Base-by-base conservation (phyloP, 2,888 invertebrate genomes). In the Callinectes sapidus region DNA sequence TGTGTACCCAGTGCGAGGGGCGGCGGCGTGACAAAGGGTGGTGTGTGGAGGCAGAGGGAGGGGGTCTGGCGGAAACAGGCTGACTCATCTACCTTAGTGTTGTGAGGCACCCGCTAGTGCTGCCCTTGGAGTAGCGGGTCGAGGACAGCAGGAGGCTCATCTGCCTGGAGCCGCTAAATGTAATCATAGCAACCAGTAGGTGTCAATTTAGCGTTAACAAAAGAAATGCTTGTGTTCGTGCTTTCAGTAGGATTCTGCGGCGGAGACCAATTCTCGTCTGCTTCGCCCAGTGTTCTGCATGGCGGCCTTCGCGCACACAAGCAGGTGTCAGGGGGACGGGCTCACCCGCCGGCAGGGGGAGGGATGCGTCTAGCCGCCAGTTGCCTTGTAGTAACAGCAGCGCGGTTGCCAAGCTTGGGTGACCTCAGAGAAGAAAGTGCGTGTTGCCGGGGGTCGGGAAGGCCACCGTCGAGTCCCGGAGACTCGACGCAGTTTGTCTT, bases 351-450 rank as follows among this genome's bases (percentile, higher is more conserved):
- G 81, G 81, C 35, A 35, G 81, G 35, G 81, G 81, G 81, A 81
- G 81, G 81, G 81, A 81, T 81, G 81, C 81, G 81, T 81, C 81
- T 81, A 81, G 81, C 81, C 81, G 81, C 81, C 81, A 81, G 81
- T 81, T 81, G 81, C 81, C 81, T 81, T 81, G 81, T 81, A 81
- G 81, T 81, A 81, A 81, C 81, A 81, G 81, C 71, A 35, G 81
- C 81, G 81, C 81, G 35, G 81, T 81, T 81, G 81, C 81, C 81
- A 81, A 81, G 71, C 71, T 77, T 77, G 71, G 28, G n/a, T 77
- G 71, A 77, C 71, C 71, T 77, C 71, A 77, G 28, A 28, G 81
- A 81, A 81, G 81, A 81, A 81, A 81, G 81, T 81, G 81, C 81
- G 81, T 81, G 81, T 81, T 81, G 81, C 35, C 81, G 81, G 35